phyloP scores from a whole-genome alignment of 2,888 invertebrate species.

The Calameuta idolon region DNA sequence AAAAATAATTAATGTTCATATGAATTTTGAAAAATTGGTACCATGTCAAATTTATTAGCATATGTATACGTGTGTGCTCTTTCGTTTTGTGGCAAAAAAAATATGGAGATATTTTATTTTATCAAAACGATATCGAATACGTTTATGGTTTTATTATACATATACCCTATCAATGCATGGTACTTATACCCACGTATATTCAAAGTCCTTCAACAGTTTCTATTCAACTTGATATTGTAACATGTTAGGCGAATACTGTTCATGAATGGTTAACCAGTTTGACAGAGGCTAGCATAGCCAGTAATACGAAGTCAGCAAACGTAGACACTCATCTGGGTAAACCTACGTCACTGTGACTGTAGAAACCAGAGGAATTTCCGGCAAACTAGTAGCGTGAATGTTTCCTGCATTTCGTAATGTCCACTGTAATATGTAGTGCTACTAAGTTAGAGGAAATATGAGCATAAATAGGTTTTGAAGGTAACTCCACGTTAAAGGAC shows the following conservation, averaged over 20 bases:
- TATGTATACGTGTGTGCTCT: neutral
- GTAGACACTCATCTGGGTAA: neutral
- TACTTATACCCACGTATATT: neutral
- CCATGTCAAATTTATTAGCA: neutral
- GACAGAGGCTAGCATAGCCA: neutral
- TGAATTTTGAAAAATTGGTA: neutral
- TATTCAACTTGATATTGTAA: neutral
- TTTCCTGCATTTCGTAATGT: neutral
- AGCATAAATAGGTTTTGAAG: neutral
- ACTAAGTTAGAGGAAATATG: neutral
- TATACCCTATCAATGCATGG: neutral
- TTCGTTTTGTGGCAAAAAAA: neutral
- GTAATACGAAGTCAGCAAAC: neutral
- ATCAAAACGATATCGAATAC: neutral
- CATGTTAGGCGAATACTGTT: neutral
- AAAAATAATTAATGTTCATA: neutral
- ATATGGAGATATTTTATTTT: neutral
- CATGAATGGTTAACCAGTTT: neutral
- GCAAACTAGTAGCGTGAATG: neutral
- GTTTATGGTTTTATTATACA: neutral
- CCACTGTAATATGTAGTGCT: neutral
- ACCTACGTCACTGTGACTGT: neutral
- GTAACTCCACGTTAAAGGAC: neutral
- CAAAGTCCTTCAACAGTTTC: neutral
- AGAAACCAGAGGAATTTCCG: neutral